Evolutionary conservation across 2,113 vertebrate genomes (phyloP).

Genomic region (Astur gentilis): DNA sequence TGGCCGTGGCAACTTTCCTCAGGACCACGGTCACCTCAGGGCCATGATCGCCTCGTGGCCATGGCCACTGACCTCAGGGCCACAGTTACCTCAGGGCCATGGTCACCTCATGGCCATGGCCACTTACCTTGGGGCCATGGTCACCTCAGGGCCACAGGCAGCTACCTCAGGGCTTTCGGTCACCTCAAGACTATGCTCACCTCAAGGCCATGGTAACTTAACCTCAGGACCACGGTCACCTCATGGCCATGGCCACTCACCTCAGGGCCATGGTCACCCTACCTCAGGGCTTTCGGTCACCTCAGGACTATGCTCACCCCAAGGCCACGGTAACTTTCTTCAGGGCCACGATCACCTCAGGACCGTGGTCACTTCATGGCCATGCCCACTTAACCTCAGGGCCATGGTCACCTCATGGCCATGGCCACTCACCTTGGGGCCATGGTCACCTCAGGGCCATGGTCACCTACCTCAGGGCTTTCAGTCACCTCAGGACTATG

Average conservation of each 20-base stretch:
- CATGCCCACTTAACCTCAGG: no score
- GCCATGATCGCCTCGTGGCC: no score
- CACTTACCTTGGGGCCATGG: background rate
- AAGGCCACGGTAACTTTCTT: no score
- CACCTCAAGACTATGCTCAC: no score
- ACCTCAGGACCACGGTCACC: background rate
- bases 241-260: background rate
- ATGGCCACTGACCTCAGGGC: background rate
- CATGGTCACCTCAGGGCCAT: no score
- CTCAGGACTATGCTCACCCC: background rate
- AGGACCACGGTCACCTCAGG: no score
- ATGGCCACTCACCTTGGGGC: accelerated
- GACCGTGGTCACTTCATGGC: no score
- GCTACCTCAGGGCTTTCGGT: background rate
- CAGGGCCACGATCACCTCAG: no score
- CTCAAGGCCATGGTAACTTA: background rate
- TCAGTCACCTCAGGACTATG: background rate
- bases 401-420: background rate
- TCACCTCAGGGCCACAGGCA: background rate
- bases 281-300: no score
- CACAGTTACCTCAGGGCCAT: background rate
- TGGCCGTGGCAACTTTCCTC: no score
- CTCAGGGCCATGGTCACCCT: background rate
- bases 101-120: no score
- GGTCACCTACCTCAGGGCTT: background rate